phyloP scores from a whole-genome alignment of 2,113 vertebrate genomes.

The Eurypyga helias region DNA sequence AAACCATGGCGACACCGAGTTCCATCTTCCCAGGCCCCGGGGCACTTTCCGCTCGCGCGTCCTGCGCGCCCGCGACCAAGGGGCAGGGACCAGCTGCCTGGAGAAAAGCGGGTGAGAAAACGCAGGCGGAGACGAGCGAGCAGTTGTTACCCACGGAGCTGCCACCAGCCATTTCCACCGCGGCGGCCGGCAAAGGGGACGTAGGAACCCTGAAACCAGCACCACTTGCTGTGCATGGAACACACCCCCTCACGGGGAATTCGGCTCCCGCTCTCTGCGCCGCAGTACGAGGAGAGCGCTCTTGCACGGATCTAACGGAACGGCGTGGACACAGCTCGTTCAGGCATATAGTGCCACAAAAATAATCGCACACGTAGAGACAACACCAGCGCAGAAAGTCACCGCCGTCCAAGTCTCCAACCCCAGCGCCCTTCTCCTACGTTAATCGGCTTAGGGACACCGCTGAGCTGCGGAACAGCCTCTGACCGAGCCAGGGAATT shows the following conservation, averaged over 20 bases:
- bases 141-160: not conserved
- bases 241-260: not conserved
- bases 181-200: no score
- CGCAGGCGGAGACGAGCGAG: not conserved
- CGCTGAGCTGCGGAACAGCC: not conserved
- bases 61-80: not conserved
- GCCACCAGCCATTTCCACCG: no score
- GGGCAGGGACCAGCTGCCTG: not conserved
- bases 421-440: not conserved
- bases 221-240: not conserved
- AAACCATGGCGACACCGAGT: slow-evolving; percentile 6
- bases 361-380: not conserved
- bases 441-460: slow-evolving; percentile 7
- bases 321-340: not conserved
- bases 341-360: not conserved
- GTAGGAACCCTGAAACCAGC: not conserved
- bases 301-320: not conserved
- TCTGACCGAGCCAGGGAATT: not conserved
- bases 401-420: not conserved
- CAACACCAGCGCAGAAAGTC: not conserved
- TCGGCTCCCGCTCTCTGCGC: not conserved
- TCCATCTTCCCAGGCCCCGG: not conserved
- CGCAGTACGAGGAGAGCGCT: not conserved
- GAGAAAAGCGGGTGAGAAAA: not conserved
- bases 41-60: not conserved